Conservation (phyloP, 1,140 invertebrate genomes). For the Drosophila saltans region DNA sequence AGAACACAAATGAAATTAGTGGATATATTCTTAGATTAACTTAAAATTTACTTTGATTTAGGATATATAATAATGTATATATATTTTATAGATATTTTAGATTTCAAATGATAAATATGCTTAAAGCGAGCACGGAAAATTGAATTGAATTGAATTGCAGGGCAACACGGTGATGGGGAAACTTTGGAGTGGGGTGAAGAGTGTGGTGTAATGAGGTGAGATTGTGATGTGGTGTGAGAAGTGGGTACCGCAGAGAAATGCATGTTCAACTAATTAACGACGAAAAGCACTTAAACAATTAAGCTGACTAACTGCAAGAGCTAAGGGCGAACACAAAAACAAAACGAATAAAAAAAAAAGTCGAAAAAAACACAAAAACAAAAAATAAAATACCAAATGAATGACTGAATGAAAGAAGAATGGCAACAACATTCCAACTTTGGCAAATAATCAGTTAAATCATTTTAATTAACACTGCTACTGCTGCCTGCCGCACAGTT, state of each 20-base stretch:
- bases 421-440: slow-evolving; percentile 57
- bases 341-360: slow-evolving; percentile 29
- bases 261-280: slow-evolving; percentile 75
- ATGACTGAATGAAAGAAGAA: slow-evolving; percentile 19
- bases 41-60: slow-evolving; percentile 2
- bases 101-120: slow-evolving; percentile 3
- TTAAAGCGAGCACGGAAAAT: slow-evolving; percentile 15
- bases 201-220: background rate
- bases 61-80: too few relatives aligned
- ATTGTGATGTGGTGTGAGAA: slow-evolving; percentile 22
- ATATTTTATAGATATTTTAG: background rate
- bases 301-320: slow-evolving; percentile 54
- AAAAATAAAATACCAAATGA: slow-evolving; percentile 36
- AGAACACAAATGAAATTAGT: slow-evolving; percentile 80
- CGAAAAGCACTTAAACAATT: slow-evolving; percentile 79
- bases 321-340: slow-evolving; percentile 31
- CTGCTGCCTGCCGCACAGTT: slow-evolving; percentile 18
- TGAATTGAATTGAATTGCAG: slow-evolving; percentile 3
- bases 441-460: slow-evolving; percentile 74
- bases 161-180: too few relatives aligned
- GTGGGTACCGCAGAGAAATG: slow-evolving; percentile 42
- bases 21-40: slow-evolving; percentile 44
- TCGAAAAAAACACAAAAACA: slow-evolving; percentile 17
- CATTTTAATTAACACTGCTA: slow-evolving; percentile 79
- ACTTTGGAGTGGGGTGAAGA: background rate